Conservation (phyloP, 2,797 vertebrate species). For the Heterohyrax brucei region DNA sequence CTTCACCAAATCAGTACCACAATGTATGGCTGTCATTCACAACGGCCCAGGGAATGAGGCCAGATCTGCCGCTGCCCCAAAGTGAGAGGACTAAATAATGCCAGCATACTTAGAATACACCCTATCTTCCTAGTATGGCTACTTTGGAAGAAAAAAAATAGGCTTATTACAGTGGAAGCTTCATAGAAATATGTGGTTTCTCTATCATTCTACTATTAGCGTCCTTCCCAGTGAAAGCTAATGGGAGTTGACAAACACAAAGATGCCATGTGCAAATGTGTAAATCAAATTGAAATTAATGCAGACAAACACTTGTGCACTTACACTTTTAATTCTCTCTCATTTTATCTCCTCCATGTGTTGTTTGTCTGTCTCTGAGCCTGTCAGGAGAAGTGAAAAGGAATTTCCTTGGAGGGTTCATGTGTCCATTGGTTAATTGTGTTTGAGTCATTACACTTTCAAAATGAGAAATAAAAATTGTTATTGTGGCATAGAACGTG, state of each 20-base stretch:
- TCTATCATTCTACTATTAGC: not conserved
- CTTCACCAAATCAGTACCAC: too few species aligned
- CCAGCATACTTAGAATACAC: not conserved
- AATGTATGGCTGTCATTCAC: too few species aligned
- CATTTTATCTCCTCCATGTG: constrained; percentile 74
- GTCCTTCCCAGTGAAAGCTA: not conserved
- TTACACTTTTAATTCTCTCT: constrained; percentile 49
- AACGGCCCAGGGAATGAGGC: too few species aligned
- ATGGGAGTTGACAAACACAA: constrained; percentile 36
- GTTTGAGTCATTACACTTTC: not conserved
- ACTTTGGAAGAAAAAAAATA: not conserved
- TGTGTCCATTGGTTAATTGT: constrained; percentile 9
- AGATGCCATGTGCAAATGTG: not conserved
- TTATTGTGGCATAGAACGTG: constrained; percentile 9
- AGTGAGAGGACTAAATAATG: not conserved
- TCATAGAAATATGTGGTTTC: not conserved
- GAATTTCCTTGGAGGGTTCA: constrained; percentile 73
- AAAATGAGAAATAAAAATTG: constrained; percentile 14
- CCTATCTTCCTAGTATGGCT: not conserved
- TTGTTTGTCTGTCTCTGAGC: constrained; percentile 61
- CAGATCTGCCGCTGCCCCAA: too few species aligned
- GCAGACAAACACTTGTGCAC: constrained; percentile 64
- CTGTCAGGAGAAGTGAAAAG: constrained; percentile 14
- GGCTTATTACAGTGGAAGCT: not conserved
- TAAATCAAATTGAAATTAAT: not conserved